These are phyloP conservation scores for Synanthedon myopaeformis DNA, from an alignment of 2,888 invertebrate genomes.

Conservation along the genomic window DNA sequence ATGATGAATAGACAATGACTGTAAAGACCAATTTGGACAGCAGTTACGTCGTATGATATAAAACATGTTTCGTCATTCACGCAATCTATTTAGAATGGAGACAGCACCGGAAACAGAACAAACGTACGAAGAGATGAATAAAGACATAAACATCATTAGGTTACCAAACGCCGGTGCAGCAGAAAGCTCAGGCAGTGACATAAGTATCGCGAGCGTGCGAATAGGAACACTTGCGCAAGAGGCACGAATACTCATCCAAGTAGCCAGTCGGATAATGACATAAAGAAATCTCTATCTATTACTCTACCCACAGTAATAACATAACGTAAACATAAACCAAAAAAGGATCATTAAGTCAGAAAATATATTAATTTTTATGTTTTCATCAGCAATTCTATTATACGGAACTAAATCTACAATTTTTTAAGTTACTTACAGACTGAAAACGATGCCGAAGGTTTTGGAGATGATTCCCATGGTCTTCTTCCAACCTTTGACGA, in stretches of 20 bases:
- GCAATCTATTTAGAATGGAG: constrained; percentile 27
- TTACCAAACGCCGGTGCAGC: constrained; percentile 19
- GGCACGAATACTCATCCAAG: constrained; percentile 10
- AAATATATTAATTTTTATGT: no score
- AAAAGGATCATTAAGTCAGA: no score
- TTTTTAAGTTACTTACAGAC: constrained; percentile 74
- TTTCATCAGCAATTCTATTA: no score
- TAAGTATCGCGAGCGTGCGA: constrained; percentile 38
- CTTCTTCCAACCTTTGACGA: constrained; percentile 65
- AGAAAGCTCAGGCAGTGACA: constrained; percentile 16
- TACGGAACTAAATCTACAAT: neutral
- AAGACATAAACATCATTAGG: constrained; percentile 14
- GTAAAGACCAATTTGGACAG: no score
- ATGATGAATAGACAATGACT: neutral
- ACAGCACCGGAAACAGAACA: constrained; percentile 22
- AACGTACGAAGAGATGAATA: constrained; percentile 10
- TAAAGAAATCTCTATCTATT: no score
- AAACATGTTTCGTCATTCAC: constrained; percentile 36
- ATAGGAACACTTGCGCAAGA: constrained; percentile 57
- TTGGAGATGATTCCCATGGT: constrained; percentile 83
- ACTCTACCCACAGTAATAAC: no score
- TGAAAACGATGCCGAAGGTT: constrained; percentile 83
- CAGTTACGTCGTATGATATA: constrained; percentile 7
- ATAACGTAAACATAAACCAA: no score
- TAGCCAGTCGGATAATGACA: constrained; percentile 18